Evolutionary conservation across 2,113 vertebrate genomes (phyloP).

Genomic region (Rhabdornis inornatus): DNA sequence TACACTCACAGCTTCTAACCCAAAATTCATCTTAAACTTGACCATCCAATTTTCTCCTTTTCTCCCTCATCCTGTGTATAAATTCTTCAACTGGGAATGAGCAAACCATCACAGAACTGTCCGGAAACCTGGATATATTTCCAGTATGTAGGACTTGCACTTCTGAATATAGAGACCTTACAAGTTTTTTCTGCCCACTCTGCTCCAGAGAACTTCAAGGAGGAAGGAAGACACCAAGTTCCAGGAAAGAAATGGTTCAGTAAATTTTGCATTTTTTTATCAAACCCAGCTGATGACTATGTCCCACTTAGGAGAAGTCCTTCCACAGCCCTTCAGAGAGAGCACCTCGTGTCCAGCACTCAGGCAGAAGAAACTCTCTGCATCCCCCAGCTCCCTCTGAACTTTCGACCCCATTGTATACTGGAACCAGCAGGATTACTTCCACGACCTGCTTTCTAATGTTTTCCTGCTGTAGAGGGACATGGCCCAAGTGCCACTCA

Average conservation of each 20-base stretch:
- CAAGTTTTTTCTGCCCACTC: neutral
- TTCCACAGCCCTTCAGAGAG: neutral
- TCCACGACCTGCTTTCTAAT: slow-evolving; percentile 60
- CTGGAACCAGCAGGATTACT: slow-evolving; percentile 63
- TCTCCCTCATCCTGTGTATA: neutral
- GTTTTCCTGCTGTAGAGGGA: slow-evolving; percentile 20
- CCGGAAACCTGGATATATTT: neutral
- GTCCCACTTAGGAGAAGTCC: neutral
- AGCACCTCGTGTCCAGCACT: neutral
- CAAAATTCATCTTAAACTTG: neutral
- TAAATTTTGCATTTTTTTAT: neutral
- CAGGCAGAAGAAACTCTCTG: slow-evolving; percentile 20
- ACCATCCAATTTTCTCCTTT: neutral
- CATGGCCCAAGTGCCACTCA: neutral
- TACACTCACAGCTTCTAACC: neutral
- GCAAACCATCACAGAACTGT: neutral
- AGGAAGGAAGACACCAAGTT: neutral
- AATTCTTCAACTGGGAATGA: neutral
- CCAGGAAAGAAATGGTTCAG: neutral
- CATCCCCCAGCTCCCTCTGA: slow-evolving; percentile 29
- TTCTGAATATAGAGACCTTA: neutral
- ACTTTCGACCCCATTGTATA: slow-evolving; percentile 53
- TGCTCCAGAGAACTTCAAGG: neutral
- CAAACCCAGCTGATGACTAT: neutral
- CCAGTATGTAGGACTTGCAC: neutral